Percentiles rank a stretch among this genome's conserved stretches.
Evolutionary conservation across 35 echinoderm and acorn worm genomes (phyloP).

Genomic region (Hemicentrotus pulcherrimus): DNA sequence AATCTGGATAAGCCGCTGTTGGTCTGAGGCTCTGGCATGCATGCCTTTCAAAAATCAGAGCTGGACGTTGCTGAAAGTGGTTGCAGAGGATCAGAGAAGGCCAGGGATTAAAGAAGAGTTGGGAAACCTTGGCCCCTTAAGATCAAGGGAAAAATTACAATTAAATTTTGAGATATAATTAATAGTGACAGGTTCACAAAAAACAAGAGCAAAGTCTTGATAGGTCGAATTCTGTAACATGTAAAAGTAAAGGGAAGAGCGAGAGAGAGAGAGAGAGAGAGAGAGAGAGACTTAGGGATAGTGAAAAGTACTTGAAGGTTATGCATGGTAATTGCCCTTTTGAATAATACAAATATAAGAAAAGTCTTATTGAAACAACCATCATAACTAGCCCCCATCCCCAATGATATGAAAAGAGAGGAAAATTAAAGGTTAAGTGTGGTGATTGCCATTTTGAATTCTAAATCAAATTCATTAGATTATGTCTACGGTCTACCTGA

Average conservation of each 20-base stretch:
- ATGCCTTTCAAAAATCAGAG: neutral
- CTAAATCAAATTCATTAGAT: neutral
- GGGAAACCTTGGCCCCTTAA: neutral
- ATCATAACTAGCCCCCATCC: neutral
- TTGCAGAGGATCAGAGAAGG: neutral
- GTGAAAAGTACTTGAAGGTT: too few species aligned
- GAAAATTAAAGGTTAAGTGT: neutral
- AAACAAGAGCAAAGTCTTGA: neutral
- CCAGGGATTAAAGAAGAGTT: neutral
- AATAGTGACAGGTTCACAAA: neutral
- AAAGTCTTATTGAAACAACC: neutral
- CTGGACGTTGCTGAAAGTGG: neutral
- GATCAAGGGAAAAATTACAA: neutral
- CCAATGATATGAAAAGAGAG: neutral
- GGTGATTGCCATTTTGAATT: conserved; percentile 10
- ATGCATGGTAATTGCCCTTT: too few species aligned
- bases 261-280: neutral
- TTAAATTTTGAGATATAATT: neutral
- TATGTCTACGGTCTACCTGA: neutral
- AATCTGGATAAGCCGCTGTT: neutral
- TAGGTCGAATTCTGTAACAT: neutral
- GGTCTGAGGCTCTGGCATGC: neutral
- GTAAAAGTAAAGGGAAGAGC: neutral
- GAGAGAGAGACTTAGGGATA: too few species aligned
- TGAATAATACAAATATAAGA: neutral